A percentile compares a stretch with the other conserved stretches of the same genome.
Conservation (phyloP, 1,140 invertebrate genomes). For the Mactra quadrangularis region DNA sequence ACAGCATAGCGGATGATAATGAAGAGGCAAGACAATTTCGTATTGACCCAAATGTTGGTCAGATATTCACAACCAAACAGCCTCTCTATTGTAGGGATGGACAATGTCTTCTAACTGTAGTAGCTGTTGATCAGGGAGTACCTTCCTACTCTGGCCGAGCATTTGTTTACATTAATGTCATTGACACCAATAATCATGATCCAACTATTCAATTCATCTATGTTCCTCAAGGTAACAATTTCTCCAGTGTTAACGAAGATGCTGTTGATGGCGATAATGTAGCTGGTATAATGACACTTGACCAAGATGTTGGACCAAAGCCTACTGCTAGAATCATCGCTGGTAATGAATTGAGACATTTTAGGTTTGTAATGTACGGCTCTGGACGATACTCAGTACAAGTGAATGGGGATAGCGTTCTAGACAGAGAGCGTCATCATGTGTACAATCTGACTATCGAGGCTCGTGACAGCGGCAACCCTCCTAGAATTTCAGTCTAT, state of each 20-base stretch:
- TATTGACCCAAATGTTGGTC: slow-evolving; percentile 77
- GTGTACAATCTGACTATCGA: slow-evolving; percentile 94
- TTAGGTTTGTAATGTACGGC: slow-evolving; percentile 90
- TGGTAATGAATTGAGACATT: slow-evolving; percentile 96
- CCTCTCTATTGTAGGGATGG: slow-evolving; percentile 70
- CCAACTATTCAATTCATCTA: slow-evolving; percentile 96
- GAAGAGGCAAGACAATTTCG: slow-evolving; percentile 71
- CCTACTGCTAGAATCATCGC: slow-evolving; percentile 89
- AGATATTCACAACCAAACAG: slow-evolving; percentile 71
- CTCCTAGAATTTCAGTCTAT: slow-evolving; percentile 93
- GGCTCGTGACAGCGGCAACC: slow-evolving; percentile 90
- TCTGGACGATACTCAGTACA: slow-evolving; percentile 62
- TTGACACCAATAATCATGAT: slow-evolving; percentile 96
- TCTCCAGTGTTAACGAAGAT: slow-evolving; percentile 97
- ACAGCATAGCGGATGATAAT: slow-evolving; percentile 88
- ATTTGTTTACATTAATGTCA: slow-evolving; percentile 96
- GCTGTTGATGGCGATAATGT: slow-evolving; percentile 93
- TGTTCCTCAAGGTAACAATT: slow-evolving; percentile 88
- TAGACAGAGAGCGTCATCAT: slow-evolving; percentile 94
- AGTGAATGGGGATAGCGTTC: slow-evolving; percentile 86
- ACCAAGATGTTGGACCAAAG: slow-evolving; percentile 95
- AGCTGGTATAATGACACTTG: slow-evolving; percentile 95
- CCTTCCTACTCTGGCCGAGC: slow-evolving; percentile 95
- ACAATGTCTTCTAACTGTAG: slow-evolving; percentile 95
- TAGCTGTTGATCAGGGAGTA: slow-evolving; percentile 95